Evolutionary conservation across 2,113 vertebrate species (phyloP).

Genomic region (Lepisosteus osseus): DNA sequence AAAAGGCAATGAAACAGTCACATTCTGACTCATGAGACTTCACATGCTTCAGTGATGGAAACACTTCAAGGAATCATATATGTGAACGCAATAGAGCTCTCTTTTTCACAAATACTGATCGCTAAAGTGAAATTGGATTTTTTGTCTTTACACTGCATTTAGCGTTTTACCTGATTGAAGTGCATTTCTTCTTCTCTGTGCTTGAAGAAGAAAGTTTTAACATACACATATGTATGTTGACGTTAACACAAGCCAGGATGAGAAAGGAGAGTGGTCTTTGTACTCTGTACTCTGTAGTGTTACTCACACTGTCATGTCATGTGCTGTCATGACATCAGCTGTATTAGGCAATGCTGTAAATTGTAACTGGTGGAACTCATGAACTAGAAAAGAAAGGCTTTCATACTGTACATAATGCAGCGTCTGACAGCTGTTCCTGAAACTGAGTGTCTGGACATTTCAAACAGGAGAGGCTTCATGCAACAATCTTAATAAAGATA

Average conservation of each 20-base stretch:
- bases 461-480: too few species aligned
- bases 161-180: too few species aligned
- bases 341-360: neutral
- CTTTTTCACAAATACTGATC: slow-evolving; percentile 15
- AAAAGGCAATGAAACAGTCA: slow-evolving; percentile 4
- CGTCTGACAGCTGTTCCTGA: neutral
- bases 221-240: too few species aligned
- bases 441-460: too few species aligned
- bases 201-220: too few species aligned
- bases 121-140: neutral
- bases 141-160: neutral
- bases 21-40: neutral
- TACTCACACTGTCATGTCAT: neutral
- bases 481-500: too few species aligned
- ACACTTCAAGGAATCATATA: neutral
- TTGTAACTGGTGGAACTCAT: neutral
- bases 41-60: neutral
- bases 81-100: neutral
- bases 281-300: neutral
- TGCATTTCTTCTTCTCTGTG: too few species aligned
- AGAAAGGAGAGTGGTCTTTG: too few species aligned
- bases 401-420: neutral
- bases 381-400: neutral
- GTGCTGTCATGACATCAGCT: neutral
- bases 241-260: too few species aligned